phyloP scores from a whole-genome alignment of 1,140 invertebrate genomes.

The Nephotettix cincticeps region DNA sequence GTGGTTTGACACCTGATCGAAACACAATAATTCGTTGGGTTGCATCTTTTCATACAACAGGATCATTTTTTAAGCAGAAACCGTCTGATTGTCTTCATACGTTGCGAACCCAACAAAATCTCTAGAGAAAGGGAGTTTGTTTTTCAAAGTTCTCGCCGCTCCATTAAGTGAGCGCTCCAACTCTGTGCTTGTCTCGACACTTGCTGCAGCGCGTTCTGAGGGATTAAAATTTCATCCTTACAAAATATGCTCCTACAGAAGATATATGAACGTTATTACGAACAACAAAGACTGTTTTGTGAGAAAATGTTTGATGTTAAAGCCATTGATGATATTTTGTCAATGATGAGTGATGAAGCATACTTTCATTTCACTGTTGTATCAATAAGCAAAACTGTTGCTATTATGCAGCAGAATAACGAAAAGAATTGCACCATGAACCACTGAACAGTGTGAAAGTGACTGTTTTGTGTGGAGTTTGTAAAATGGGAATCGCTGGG shows the following conservation, averaged over 20 bases:
- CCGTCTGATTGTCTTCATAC: background rate
- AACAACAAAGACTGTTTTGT: too few species aligned
- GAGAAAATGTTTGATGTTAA: background rate
- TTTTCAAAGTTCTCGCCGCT: background rate
- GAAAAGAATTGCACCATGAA: too few species aligned
- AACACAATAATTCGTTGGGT: slow-evolving; percentile 2
- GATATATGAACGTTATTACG: background rate
- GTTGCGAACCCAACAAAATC: background rate
- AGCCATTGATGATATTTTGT: background rate
- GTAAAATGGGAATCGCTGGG: too few species aligned
- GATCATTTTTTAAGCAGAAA: background rate
- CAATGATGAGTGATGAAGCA: background rate
- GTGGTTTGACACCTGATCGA: background rate
- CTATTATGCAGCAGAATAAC: too few species aligned
- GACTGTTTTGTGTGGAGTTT: too few species aligned
- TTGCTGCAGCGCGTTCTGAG: background rate
- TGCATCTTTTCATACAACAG: background rate
- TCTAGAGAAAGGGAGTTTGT: background rate
- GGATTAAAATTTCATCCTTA: slow-evolving; percentile 9
- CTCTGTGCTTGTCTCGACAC: background rate
- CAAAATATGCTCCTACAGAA: background rate
- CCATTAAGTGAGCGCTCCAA: slow-evolving; percentile 1
- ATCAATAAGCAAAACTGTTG: too few species aligned
- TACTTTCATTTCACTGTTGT: too few species aligned
- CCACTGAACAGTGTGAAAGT: too few species aligned